Conservation (phyloP, 2,888 invertebrate genomes). For the Ormyrus nitidulus region DNA sequence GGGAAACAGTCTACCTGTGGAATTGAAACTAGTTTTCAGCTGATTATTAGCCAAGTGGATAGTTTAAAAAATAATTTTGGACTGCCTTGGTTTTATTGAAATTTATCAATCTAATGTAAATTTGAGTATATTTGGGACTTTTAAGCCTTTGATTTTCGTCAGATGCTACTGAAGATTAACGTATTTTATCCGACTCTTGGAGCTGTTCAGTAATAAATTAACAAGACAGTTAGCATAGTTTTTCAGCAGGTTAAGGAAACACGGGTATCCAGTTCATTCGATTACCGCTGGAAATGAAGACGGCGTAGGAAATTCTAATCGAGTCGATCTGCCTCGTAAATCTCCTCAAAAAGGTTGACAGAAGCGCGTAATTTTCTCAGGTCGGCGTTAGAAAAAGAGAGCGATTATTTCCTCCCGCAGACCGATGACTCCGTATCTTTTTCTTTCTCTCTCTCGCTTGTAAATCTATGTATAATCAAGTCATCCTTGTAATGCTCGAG, state of each 20-base stretch:
- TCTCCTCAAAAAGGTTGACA: constrained; percentile 52
- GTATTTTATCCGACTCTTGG: too few species aligned
- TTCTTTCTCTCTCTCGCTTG: not conserved
- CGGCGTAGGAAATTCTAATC: constrained; percentile 9
- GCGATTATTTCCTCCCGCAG: constrained; percentile 35
- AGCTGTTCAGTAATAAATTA: too few species aligned
- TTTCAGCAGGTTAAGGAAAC: constrained; percentile 7
- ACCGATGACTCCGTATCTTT: constrained; percentile 28
- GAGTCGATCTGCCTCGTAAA: constrained; percentile 17
- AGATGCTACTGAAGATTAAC: too few species aligned
- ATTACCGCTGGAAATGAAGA: constrained; percentile 34
- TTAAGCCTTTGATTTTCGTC: too few species aligned
- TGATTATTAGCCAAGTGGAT: too few species aligned
- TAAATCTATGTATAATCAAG: constrained; percentile 13
- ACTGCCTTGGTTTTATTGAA: too few species aligned
- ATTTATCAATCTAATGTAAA: too few species aligned
- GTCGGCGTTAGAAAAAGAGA: not conserved
- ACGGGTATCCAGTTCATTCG: constrained; percentile 31
- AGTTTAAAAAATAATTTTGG: too few species aligned
- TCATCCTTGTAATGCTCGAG: constrained; percentile 53
- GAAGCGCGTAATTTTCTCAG: constrained; percentile 40
- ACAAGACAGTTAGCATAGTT: too few species aligned
- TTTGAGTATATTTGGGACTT: too few species aligned
- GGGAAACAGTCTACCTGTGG: too few species aligned
- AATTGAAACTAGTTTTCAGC: too few species aligned